Conservation (phyloP, 2,888 invertebrate species). For the Melangyna quadrimaculata region DNA sequence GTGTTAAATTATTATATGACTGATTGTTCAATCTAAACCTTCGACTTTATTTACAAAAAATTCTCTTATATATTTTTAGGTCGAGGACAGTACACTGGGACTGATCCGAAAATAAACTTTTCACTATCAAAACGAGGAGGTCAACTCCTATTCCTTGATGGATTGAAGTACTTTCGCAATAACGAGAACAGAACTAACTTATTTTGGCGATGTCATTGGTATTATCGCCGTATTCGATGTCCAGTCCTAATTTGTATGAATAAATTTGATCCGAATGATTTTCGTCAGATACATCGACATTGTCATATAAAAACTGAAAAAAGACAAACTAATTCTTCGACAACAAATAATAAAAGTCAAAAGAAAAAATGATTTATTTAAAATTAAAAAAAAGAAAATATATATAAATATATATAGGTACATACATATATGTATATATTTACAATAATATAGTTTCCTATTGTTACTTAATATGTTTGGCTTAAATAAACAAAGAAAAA, state of each 20-base stretch:
- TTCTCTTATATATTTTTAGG: constrained; percentile 54
- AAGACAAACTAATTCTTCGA: constrained; percentile 57
- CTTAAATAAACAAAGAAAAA: constrained; percentile 4
- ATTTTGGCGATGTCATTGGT: constrained; percentile 81
- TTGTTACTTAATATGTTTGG: constrained; percentile 36
- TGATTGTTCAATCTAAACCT: not conserved
- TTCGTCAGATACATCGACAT: constrained; percentile 80
- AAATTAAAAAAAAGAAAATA: not conserved
- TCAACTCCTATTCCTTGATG: constrained; percentile 79
- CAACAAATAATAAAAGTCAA: constrained; percentile 34
- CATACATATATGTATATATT: not conserved
- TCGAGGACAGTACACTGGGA: constrained; percentile 76
- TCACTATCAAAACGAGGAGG: constrained; percentile 79
- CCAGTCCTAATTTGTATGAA: constrained; percentile 81
- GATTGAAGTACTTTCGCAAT: constrained; percentile 80
- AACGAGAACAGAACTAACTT: constrained; percentile 80
- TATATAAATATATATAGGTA: not conserved
- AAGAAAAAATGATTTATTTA: not conserved
- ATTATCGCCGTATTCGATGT: constrained; percentile 79
- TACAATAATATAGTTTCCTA: constrained; percentile 14
- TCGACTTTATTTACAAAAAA: constrained; percentile 34
- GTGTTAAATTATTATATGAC: not conserved
- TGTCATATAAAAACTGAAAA: constrained; percentile 77
- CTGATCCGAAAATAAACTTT: constrained; percentile 78
- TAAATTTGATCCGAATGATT: constrained; percentile 78